Percentiles rank a stretch among this genome's conserved stretches.
These are phyloP conservation scores for Diplosoma virens DNA, from an alignment of 23 tunicate genomes.

Conservation along the genomic window DNA sequence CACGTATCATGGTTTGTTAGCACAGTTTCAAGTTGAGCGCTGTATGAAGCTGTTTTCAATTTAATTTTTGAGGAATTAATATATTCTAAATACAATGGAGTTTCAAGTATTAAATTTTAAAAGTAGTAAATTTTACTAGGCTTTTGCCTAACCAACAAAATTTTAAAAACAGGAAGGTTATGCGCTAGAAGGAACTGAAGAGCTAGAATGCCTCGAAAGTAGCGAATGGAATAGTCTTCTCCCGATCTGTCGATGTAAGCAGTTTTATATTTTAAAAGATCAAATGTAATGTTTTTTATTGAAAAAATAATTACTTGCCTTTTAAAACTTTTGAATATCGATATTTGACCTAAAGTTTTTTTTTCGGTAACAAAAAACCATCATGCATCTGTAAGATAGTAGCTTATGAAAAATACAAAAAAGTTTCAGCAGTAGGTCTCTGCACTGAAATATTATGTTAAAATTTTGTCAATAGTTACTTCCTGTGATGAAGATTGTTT, in stretches of 20 bases:
- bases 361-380: too few species aligned
- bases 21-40: too few species aligned
- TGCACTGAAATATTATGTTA: too few species aligned
- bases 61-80: not conserved
- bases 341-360: not conserved
- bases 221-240: slow-evolving; percentile 55
- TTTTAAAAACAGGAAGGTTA: slow-evolving; percentile 88
- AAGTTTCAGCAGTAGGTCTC: too few species aligned
- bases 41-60: not conserved
- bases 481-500: too few species aligned
- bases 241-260: slow-evolving; percentile 44
- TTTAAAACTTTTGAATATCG: not conserved
- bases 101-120: not conserved
- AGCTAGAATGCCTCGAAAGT: slow-evolving; percentile 53
- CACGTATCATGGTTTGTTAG: too few species aligned
- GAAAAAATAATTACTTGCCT: not conserved
- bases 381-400: too few species aligned
- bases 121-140: not conserved
- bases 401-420: too few species aligned
- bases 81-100: not conserved
- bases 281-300: not conserved
- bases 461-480: too few species aligned
- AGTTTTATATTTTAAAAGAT: not conserved
- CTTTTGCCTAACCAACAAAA: too few species aligned
- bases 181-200: slow-evolving; percentile 41